Conservation (phyloP, 2,113 vertebrate species). For the Cranoglanis bouderius region DNA sequence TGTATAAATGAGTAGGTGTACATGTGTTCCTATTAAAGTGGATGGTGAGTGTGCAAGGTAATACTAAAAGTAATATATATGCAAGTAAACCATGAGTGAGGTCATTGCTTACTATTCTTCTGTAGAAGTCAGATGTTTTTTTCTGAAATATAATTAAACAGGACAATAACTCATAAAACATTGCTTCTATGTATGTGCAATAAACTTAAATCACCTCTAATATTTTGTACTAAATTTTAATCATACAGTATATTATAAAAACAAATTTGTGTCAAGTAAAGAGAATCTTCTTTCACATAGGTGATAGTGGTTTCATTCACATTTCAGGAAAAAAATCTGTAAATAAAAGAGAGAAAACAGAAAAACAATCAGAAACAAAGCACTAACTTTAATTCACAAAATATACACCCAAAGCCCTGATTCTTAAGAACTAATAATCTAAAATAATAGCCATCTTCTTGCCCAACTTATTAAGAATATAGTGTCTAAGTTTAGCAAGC, state of each 20-base stretch:
- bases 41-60: background rate
- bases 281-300: background rate
- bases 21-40: too few relatives aligned
- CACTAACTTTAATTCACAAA: background rate
- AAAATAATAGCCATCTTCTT: background rate
- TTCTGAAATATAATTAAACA: conserved; percentile 75
- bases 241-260: background rate
- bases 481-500: conserved; percentile 19
- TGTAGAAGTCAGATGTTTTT: conserved; percentile 81
- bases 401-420: background rate
- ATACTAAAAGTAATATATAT: background rate
- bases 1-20: background rate
- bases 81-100: background rate
- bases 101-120: conserved; percentile 82
- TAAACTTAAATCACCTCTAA: background rate
- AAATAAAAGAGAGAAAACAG: conserved; percentile 28
- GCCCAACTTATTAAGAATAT: background rate
- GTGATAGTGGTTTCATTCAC: conserved; percentile 1
- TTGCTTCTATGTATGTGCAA: background rate
- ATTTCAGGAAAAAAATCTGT: conserved; percentile 25
- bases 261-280: background rate
- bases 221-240: background rate
- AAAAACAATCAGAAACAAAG: background rate
- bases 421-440: background rate
- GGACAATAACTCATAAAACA: background rate